Base-by-base conservation (phyloP, 2,797 vertebrate genomes). In the Masticophis lateralis region DNA sequence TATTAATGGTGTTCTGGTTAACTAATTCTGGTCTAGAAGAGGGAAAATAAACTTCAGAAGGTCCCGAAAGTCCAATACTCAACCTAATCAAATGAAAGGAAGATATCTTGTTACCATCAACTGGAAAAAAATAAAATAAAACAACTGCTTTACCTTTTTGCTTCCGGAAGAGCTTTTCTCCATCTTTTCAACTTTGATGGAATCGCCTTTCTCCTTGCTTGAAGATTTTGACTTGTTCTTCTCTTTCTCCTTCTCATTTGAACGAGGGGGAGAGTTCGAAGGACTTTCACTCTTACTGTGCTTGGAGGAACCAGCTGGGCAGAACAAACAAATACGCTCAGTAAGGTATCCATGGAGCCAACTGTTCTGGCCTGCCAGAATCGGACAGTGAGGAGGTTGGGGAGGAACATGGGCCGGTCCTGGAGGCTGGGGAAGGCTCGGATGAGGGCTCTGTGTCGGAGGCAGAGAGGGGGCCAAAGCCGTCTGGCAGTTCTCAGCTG, bases 281-380 rank as follows among this genome's bases (percentile, higher is more conserved):
- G 99, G 99, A 97, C 99, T 99, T 95, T 98, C 97, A 95, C 99
- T 99, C 98, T 99, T 99, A 97, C 98, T 98, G 96, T 98, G 99
- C 97, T 99, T 99, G 95, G 99, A 98, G 93, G 98, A 98, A 96
- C 98, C 99, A 98, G 98, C 96, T 97, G 66, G 18, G 27, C 51
- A 95, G 94, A 95, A 97, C 92, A 91, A 95, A 96, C 93, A 91
- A 94, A 96, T 2, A 0, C 27, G n/a, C 37, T 13, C 94, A 88
- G 88, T 74, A 3, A n/a, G 22, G 5, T 43, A 53, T 4, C 89
- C 86, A 13, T 22, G 69, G 0, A 6, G 88, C 20, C 27, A 53
- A 53, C 51, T 56, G 12, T 56, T 56, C 55, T 56, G 55, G 51
- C 51, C 51, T 53, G 51, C 51, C 51, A 53, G 51, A 9, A 53